Base-by-base conservation (phyloP, 2,888 invertebrate species). In the Lacanobia wlatinum region DNA sequence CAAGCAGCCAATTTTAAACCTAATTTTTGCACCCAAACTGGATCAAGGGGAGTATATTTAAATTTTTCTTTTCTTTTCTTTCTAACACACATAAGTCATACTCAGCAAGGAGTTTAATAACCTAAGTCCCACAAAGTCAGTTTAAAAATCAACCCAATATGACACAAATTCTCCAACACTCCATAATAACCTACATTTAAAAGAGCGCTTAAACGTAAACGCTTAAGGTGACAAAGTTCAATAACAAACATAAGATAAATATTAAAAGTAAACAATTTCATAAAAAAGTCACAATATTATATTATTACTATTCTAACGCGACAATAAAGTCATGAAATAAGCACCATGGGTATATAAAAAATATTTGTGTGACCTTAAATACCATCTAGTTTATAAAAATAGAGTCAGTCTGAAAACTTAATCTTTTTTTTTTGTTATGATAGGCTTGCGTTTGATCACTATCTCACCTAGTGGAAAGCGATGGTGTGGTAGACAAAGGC, bases 271-370 rank as follows among this genome's bases (percentile, higher is more conserved):
- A 60, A 48, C 40, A 28, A 38, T 59, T 55, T 68, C 21, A 56
- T 52, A 64, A 14, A 61, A 73, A 56, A 12, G 66, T 77, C 69
- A 69, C 58, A 74, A 73, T 71, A 73, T 70, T 71, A 59, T 34
- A 34, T 34, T 34, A 34, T 34, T 34, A 6, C 34, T 34, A 6
- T 77, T 70, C 12, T 69, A 60, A 67, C 28, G 14, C 12, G 48
- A 61, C 56, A 55, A 60, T 69, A 50, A 46, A 50, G 14, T 43
- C 40, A 40, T 48, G 21, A 56, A 52, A 52, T 66, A 50, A 64
- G 21, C 40, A 64, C 38, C 34, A 18, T 18, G 7, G 3, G 34
- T 34, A 3, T 48, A 18, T 3, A 48, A 48, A 48, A 16, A 46
- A 48, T 40, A 46, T 38, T 48, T 38, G 48, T 43, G 52, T 60